Evolutionary conservation across 2,888 invertebrate genomes (phyloP), one percentile per base, ranked within the genome.

Genomic region (Sinelater perroti): DNA sequence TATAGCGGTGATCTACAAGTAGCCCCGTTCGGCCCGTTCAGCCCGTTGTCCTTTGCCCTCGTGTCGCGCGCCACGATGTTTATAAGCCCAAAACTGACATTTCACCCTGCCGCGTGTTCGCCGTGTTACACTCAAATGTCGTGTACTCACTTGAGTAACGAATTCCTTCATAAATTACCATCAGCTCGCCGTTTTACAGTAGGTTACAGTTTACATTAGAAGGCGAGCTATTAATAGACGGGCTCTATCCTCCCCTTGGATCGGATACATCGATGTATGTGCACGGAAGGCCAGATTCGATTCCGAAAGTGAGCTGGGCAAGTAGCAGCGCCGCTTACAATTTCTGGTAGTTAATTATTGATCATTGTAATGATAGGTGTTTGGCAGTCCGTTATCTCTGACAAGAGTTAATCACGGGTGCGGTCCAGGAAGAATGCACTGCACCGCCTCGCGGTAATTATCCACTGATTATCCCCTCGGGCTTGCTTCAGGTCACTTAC

Each of bases 81-180:
- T 56, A 56, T 50, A 52, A 47, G 24, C 36, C 53, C 36, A 62
- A 56, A 57, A 56, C 26, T 60, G 53, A 63, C 63, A 63, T 63
- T 60, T 63, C 61, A 63, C 61, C 61, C 38, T 31, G 60, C 58
- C 63, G 61, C 63, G 61, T 63, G 63, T 61, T 53, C 20, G 38
- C 36, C 18, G 45, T 49, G 51, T 55, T 55, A 49, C 44, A 28
- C 21, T 51, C 38, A 51, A 50, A 56, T 51, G 56, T 56, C 56
- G 20, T 51, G 49, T 56, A 38, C 45, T 56, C 50, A 45, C 50
- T 56, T 56, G 56, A 31, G 44, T 56, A 56, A 56, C 45, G 36
- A 56, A 50, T 50, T 42, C 50, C 45, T 44, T 17, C 47, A 51
- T 55, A 61, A 55, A 58, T 61, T 51, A 46, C 55, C 51, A 51